Base-by-base conservation (phyloP, 2,797 vertebrate genomes). In the Phataginus tetradactyla region DNA sequence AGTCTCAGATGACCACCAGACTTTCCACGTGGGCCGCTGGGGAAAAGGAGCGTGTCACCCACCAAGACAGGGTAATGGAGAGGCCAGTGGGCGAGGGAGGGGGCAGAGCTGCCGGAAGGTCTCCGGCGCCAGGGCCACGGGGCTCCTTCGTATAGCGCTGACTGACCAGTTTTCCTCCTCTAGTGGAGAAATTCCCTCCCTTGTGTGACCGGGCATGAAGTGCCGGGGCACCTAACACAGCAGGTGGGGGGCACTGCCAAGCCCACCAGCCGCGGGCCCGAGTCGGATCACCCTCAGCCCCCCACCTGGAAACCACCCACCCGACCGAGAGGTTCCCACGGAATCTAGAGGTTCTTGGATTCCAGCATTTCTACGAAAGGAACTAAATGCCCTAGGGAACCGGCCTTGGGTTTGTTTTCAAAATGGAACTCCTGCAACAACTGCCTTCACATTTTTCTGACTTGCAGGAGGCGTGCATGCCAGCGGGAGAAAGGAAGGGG, bases 161-260 rank as follows among this genome's bases (percentile, higher is more conserved):
- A 45, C 39, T 45, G 8, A 49, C 80, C 39, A 10, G 49, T 15
- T 25, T 51, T 45, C 34, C 39, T 72, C 53, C 1, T 42, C 49
- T 29, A 18, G 14, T 8, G 21, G 29, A 15, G 6, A 63, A 55
- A 84, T 4, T 8, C 15, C 86, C 57, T 63, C 63, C 37, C 37
- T 81, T 2, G 2, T 42, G 45, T 49, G 69, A 34, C 9, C 5
- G 39, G 25, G 9, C 13, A 11, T 63, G 21, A 74, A 84, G 59
- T 20, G 63, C 37, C 17, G 13, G 42, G 15, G 59, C 45, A 69
- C 53, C 1, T 14, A 15, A 45, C 27, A 68, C 8, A 32, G 69
- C 0, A 7, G 21, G 14, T 3, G 6, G 45, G n/a, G 42, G 0
- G 27, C 12, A 9, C 9, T 15, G 2, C 8, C 71, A 39, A 79